Base-by-base conservation (phyloP, 2,888 invertebrate genomes). In the Lamproptera curius region DNA sequence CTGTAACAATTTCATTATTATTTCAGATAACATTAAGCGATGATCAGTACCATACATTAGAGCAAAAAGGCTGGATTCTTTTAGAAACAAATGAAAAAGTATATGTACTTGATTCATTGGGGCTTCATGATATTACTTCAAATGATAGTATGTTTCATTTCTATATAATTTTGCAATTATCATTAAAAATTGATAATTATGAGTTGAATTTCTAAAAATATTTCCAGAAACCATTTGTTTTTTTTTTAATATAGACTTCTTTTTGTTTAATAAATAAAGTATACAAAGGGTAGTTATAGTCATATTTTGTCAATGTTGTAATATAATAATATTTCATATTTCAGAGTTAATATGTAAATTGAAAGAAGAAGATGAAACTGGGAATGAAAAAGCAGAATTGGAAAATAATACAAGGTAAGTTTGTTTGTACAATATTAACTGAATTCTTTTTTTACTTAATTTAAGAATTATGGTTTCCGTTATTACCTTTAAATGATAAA, bases 11-110 rank as follows among this genome's bases (percentile, higher is more conserved):
- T 17, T 17, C n/a, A 16, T 13, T 43, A 28, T 37, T 15, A 1
- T 62, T 60, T 33, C 55, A 76, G 86, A 79, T 87, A 56, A 84
- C 81, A 17, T 57, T 87, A 50, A 78, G 65, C 53, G 80, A 86
- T 62, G 77, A 77, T 33, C 85, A 85, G 48, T 86, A 79, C 58
- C 71, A 72, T 50, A 63, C 69, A 52, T 57, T 86, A 28, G 76
- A 86, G 57, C 65, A 76, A 51, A 86, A 79, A 57, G 86, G 86
- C n/a, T 85, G 83, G 85, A 69, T 86, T 42, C 57, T 85, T 45
- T 58, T 87, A 15, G 79, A 85, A 56, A 66, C 67, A 8, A 73
- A 69, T 58, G 75, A 81, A 20, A 84, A 77, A 67, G 65, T 76
- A 53, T 85, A 67, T 65, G 61, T 84, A 2, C 67, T 86, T 26